Base-by-base conservation (phyloP, 2,888 invertebrate genomes). In the Spialia ferax region DNA sequence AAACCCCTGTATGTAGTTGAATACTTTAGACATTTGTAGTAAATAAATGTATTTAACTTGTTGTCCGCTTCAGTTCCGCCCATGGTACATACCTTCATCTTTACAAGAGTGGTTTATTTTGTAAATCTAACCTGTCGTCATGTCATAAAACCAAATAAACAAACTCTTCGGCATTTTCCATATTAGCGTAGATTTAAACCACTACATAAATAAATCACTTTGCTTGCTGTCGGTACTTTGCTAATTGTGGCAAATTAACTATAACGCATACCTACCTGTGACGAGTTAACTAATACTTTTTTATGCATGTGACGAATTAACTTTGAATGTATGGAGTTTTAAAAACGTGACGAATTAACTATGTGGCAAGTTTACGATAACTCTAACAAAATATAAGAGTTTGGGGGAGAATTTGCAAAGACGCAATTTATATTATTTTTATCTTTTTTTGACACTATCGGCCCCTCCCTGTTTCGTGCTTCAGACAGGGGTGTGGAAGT, bases 371-470 rank as follows among this genome's bases (percentile, higher is more conserved):
- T n/a, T n/a, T n/a, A n/a, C n/a, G n/a, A n/a, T n/a, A n/a, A n/a
- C n/a, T n/a, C n/a, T 67, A 67, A 70, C 75, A 76, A 79, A 77
- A 80, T 77, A 79, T 78, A 76, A 78, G 74, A 72, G 73, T 69
- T 69, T 63, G 69, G 75, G 74, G 77, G 77, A 75, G 78, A 74
- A 76, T 75, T 75, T 71, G 71, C 69, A 86, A 84, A 89, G 85
- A 79, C 77, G 89, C 88, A 85, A 89, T 93, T 88, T 87, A 93
- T 93, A 88, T 89, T 89, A 88, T 87, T 92, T 92, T 93, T 94
- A 93, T 94, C 93, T 94, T 94, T 89, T 91, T 92, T 87, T 93
- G 94, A 94, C 93, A 91, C 89, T 93, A 93, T 94, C 93, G 81
- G 83, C 73, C 85, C 89, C 90, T 85, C 89, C 87, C 84, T 80